Percentiles rank a stretch among this genome's conserved stretches.
phyloP scores from a whole-genome alignment of 1,140 invertebrate species.

The Andricus grossulariae region DNA sequence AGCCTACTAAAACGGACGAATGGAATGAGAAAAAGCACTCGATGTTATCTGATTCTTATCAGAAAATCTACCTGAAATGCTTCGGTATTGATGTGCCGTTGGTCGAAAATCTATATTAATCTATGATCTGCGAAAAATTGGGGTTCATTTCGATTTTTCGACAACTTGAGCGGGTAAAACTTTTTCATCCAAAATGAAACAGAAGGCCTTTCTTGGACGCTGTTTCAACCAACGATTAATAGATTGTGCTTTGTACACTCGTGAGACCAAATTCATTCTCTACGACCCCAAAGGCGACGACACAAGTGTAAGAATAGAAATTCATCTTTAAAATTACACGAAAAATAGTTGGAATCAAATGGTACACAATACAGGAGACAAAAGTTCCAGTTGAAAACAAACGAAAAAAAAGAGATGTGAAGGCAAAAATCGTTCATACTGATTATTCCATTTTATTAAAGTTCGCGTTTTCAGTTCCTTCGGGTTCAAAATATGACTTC shows the following conservation, averaged over 20 bases:
- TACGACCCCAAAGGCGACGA: neutral
- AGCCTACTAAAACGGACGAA: neutral
- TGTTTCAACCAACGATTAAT: conserved; percentile 42
- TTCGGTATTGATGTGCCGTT: conserved; percentile 57
- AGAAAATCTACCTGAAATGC: conserved; percentile 29
- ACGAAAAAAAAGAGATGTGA: conserved; percentile 45
- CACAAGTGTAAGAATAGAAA: conserved; percentile 33
- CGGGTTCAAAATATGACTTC: conserved; percentile 68
- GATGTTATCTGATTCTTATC: neutral
- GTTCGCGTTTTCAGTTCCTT: conserved; percentile 60
- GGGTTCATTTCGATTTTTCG: neutral
- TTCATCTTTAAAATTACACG: conserved; percentile 37
- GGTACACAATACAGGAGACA: conserved; percentile 46
- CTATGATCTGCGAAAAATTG: conserved; percentile 2
- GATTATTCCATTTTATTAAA: conserved; percentile 66
- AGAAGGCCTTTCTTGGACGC: conserved; percentile 56
- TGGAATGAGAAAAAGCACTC: conserved; percentile 27
- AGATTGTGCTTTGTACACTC: neutral
- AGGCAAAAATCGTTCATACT: conserved; percentile 61
- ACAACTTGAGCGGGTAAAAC: conserved; percentile 27
- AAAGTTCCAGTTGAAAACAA: conserved; percentile 57
- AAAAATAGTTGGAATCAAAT: conserved; percentile 36
- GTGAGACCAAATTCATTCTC: neutral
- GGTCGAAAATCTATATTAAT: conserved; percentile 25
- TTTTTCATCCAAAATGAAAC: conserved; percentile 45